Conservation (phyloP, 2,113 vertebrate genomes). For the Pterocles gutturalis region DNA sequence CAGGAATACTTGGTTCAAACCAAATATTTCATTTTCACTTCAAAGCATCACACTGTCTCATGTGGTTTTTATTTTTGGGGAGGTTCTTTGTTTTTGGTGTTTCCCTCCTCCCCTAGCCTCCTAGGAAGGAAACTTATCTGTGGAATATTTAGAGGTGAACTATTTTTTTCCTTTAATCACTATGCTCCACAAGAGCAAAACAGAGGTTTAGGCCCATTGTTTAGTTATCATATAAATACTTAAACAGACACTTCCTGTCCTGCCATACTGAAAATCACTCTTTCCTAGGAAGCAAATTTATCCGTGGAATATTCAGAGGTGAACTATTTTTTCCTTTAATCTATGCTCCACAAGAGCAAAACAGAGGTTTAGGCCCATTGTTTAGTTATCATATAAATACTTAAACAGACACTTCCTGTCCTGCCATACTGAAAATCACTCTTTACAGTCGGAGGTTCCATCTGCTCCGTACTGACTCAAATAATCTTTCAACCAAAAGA, state of each 20-base stretch:
- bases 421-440: neutral
- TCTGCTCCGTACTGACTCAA: neutral
- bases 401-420: slow-evolving; percentile 6
- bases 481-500: slow-evolving; percentile 2
- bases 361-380: neutral
- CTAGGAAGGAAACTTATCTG: neutral
- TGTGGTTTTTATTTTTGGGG: neutral
- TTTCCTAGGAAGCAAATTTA: neutral
- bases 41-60: neutral
- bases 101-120: neutral
- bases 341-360: neutral
- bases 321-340: neutral
- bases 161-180: neutral
- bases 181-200: neutral
- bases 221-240: neutral
- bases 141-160: neutral
- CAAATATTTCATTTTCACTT: neutral
- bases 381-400: neutral
- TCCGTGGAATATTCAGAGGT: neutral
- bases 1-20: neutral
- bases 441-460: neutral
- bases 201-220: neutral
- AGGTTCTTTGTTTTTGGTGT: neutral
- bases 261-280: neutral
- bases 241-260: slow-evolving; percentile 5